phyloP scores from a whole-genome alignment of 2,113 vertebrate genomes.

The Paramormyrops kingsleyae region DNA sequence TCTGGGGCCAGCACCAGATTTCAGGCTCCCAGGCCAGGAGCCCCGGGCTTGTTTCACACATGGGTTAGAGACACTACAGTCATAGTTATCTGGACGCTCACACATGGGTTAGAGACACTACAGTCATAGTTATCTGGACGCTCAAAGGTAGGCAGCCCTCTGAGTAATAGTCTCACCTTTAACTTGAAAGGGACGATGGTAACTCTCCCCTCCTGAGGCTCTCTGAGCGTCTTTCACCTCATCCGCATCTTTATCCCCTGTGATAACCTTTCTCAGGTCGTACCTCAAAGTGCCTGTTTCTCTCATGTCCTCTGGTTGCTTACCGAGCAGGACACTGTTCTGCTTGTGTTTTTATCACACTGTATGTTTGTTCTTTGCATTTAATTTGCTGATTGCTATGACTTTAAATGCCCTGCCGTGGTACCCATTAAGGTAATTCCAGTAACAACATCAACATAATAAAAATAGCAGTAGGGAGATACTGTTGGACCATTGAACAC shows the following conservation, averaged over 20 bases:
- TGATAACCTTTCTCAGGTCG: not conserved
- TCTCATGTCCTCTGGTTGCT: not conserved
- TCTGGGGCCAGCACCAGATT: not conserved
- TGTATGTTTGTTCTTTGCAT: not conserved
- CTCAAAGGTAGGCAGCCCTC: not conserved
- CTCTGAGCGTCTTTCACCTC: not conserved
- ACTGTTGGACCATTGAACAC: not conserved
- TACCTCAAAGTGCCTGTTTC: not conserved
- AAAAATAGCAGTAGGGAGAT: not conserved
- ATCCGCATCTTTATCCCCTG: not conserved
- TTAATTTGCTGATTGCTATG: not conserved
- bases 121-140: not conserved
- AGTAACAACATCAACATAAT: not conserved
- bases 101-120: not conserved
- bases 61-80: not conserved
- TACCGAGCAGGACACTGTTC: not conserved
- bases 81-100: not conserved
- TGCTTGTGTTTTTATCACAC: not conserved
- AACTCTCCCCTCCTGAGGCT: not conserved
- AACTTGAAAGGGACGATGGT: not conserved
- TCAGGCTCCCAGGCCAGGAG: not conserved
- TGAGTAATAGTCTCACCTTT: not conserved
- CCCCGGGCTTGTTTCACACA: not conserved
- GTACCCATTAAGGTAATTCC: not conserved
- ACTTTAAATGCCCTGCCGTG: not conserved